Evolutionary conservation across 2,113 vertebrate species (phyloP).

Genomic region (Cavia aperea): DNA sequence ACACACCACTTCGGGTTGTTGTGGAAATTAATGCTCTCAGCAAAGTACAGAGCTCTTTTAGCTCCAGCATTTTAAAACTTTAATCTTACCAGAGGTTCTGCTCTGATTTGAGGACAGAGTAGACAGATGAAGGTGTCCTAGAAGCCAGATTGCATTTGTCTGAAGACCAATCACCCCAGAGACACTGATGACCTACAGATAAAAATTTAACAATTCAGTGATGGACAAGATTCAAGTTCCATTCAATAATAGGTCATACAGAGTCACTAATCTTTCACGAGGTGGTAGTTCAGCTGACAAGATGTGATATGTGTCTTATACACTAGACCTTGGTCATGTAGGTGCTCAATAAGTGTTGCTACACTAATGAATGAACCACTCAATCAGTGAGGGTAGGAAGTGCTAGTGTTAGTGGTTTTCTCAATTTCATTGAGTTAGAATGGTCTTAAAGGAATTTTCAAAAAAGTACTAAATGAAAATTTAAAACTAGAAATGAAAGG

Average conservation of each 20-base stretch:
- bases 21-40: neutral
- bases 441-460: conserved; percentile 1
- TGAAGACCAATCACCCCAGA: conserved; percentile 92
- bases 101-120: conserved; percentile 84
- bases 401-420: neutral
- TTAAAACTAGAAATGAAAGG: neutral
- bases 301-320: neutral
- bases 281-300: neutral
- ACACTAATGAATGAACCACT: neutral
- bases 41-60: neutral
- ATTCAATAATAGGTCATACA: neutral
- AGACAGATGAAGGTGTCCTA: conserved; percentile 89
- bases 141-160: conserved; percentile 88
- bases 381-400: neutral
- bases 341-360: neutral
- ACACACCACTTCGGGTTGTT: neutral
- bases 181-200: conserved; percentile 83
- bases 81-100: conserved; percentile 84
- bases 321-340: neutral
- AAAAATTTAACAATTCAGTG: conserved; percentile 34
- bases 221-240: neutral
- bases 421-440: neutral
- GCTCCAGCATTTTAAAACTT: neutral
- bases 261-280: neutral
- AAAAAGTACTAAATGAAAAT: neutral